phyloP scores from a whole-genome alignment of 2,797 vertebrate species.

The Cetoscarus ocellatus region DNA sequence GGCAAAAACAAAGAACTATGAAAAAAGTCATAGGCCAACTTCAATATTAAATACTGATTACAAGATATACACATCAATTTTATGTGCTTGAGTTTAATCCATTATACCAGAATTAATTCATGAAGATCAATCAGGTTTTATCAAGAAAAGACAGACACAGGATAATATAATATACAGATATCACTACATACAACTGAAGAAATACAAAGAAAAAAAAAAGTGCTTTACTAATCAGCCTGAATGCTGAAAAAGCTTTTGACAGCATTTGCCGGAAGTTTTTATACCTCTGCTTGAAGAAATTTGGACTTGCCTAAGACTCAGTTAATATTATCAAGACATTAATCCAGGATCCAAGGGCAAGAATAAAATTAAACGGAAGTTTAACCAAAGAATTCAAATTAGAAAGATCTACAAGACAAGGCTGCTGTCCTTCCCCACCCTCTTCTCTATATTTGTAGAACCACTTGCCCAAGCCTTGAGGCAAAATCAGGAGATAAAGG shows the following conservation, averaged over 20 bases:
- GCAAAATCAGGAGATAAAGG: background rate
- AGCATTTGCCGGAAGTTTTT: background rate
- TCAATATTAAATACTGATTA: too few species aligned
- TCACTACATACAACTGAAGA: background rate
- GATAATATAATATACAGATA: background rate
- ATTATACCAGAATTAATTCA: too few species aligned
- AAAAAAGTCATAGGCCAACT: background rate
- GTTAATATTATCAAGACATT: background rate
- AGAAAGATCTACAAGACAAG: background rate
- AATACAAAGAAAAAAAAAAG: background rate
- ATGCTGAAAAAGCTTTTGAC: background rate
- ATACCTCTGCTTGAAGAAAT: background rate
- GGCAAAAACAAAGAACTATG: background rate
- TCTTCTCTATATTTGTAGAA: background rate
- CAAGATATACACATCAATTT: too few species aligned
- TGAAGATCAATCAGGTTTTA: background rate
- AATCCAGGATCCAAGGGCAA: background rate
- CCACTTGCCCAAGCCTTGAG: background rate
- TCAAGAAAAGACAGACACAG: background rate
- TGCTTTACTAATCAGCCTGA: background rate
- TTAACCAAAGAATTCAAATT: background rate
- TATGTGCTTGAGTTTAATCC: too few species aligned
- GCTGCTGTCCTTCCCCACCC: background rate
- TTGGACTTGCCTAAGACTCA: background rate
- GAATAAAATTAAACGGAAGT: background rate